phyloP scores from a whole-genome alignment of 1,140 invertebrate species.

The Scylla paramamosain region DNA sequence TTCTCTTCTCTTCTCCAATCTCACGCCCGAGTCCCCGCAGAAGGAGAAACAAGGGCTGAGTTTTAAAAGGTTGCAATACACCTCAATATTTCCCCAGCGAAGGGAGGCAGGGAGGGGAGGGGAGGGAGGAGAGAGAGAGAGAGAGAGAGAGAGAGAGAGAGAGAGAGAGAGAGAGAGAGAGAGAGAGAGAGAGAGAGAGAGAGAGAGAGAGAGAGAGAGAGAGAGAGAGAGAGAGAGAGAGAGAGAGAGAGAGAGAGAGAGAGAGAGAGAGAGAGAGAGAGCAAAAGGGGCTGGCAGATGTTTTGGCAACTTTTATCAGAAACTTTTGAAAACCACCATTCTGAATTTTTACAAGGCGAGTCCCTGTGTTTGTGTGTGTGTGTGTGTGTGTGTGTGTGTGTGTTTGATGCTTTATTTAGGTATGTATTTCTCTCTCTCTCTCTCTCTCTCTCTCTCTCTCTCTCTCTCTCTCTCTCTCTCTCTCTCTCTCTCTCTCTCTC shows the following conservation, averaged over 20 bases:
- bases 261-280: neutral
- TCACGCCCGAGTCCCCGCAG: neutral
- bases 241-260: neutral
- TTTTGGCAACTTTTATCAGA: neutral
- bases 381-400: conserved; percentile 50
- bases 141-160: neutral
- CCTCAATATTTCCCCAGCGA: neutral
- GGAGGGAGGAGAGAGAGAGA: neutral
- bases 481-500: too few relatives aligned
- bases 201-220: too few relatives aligned
- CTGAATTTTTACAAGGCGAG: neutral
- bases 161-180: neutral
- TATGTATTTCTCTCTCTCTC: neutral
- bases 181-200: neutral
- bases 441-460: neutral
- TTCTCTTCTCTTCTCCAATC: neutral
- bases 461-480: too few relatives aligned
- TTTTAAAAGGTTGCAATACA: conserved; percentile 15
- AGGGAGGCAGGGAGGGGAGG: neutral
- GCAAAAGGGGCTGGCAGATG: neutral
- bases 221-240: too few relatives aligned
- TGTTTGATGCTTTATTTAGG: neutral
- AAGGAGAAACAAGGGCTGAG: neutral
- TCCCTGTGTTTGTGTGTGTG: conserved; percentile 7
- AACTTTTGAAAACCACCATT: conserved; percentile 16